phyloP scores from a whole-genome alignment of 2,888 invertebrate genomes.

The Aporophyla lueneburgensis region DNA sequence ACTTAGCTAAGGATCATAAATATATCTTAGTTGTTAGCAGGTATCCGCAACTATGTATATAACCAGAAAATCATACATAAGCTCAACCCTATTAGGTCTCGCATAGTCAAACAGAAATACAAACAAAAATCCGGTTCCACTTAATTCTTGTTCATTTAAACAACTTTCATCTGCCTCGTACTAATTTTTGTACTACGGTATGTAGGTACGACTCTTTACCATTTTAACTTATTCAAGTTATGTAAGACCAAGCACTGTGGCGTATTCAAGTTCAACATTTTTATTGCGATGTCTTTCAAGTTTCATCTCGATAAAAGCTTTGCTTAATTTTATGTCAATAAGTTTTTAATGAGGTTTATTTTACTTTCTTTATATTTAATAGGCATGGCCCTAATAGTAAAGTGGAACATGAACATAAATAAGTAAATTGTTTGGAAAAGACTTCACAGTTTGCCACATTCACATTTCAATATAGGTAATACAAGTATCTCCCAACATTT shows the following conservation, averaged over 20 bases:
- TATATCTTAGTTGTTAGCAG: neutral
- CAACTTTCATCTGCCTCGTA: slow-evolving; percentile 84
- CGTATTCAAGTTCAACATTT: slow-evolving; percentile 44
- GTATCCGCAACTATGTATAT: slow-evolving; percentile 62
- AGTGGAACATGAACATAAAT: slow-evolving; percentile 19
- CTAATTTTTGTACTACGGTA: slow-evolving; percentile 72
- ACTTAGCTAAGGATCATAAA: neutral
- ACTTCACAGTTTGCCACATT: neutral
- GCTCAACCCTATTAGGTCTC: slow-evolving; percentile 76
- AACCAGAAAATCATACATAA: slow-evolving; percentile 74
- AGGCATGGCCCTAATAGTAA: slow-evolving; percentile 26
- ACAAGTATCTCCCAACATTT: neutral
- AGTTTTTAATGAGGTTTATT: slow-evolving; percentile 40
- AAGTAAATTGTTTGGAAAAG: slow-evolving; percentile 7
- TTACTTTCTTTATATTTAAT: slow-evolving; percentile 56
- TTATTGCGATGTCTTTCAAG: slow-evolving; percentile 51
- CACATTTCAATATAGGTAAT: neutral
- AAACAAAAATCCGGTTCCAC: slow-evolving; percentile 84
- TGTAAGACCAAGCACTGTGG: slow-evolving; percentile 33
- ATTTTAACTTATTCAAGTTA: slow-evolving; percentile 43
- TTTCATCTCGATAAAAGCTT: slow-evolving; percentile 47
- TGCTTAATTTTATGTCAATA: slow-evolving; percentile 47
- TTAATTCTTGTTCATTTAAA: slow-evolving; percentile 80
- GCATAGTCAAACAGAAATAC: slow-evolving; percentile 71
- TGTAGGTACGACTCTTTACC: slow-evolving; percentile 51